phyloP scores from a whole-genome alignment of 2,113 vertebrate genomes.

The Ramphastos sulfuratus region DNA sequence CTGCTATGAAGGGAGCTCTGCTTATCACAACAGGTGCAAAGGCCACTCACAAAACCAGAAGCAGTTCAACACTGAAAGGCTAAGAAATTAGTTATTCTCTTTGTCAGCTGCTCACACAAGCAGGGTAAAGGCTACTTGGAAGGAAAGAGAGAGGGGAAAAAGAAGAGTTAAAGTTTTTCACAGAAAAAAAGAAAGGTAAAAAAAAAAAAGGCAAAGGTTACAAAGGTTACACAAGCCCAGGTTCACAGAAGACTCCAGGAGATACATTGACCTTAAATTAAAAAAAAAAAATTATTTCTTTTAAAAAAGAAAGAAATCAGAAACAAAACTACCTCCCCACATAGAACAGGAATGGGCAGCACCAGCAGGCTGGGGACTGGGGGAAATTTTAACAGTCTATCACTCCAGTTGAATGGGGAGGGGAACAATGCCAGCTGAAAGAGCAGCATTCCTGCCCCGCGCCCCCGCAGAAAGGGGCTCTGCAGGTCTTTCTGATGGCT shows the following conservation, averaged over 20 bases:
- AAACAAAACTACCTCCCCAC: not conserved
- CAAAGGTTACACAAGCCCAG: not conserved
- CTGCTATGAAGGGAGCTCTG: slow-evolving; percentile 66
- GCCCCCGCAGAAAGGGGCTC: not conserved
- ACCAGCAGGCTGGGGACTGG: slow-evolving; percentile 5
- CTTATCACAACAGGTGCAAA: slow-evolving; percentile 78
- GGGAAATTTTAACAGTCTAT: slow-evolving; percentile 36
- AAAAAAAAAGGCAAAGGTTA: accelerated
- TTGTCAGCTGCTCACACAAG: slow-evolving; percentile 75
- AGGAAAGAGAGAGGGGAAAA: slow-evolving; percentile 58
- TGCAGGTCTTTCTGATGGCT: slow-evolving; percentile 23
- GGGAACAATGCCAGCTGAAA: slow-evolving; percentile 50
- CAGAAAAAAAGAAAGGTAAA: too few species aligned
- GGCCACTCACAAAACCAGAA: slow-evolving; percentile 73
- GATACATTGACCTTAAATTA: not conserved
- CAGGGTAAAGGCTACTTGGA: slow-evolving; percentile 68
- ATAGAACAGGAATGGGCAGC: slow-evolving; percentile 11
- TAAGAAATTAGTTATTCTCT: slow-evolving; percentile 77
- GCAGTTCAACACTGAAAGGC: slow-evolving; percentile 71
- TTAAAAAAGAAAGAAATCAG: not conserved
- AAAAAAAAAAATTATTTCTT: too few species aligned
- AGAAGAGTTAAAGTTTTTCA: slow-evolving; percentile 4
- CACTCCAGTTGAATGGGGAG: slow-evolving; percentile 50
- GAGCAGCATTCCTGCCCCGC: slow-evolving; percentile 31
- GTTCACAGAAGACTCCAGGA: not conserved